Conservation (phyloP, 1,140 invertebrate species). For the Drosophila pruinosa region DNA sequence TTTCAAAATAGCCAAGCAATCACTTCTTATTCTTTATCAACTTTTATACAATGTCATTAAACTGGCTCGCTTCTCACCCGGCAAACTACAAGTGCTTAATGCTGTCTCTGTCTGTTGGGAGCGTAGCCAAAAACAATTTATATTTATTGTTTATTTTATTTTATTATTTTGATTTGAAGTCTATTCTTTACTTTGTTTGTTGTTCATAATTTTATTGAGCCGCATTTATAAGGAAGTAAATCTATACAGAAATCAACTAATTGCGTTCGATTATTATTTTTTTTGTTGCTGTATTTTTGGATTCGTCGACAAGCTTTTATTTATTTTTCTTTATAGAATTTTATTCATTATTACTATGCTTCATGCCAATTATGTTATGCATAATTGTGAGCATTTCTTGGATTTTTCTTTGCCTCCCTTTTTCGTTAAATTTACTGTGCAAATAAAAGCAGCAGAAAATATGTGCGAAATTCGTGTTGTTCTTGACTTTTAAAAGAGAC, state of each 20-base stretch:
- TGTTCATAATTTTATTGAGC: constrained; percentile 21
- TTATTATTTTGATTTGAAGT: constrained; percentile 7
- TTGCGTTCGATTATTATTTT: constrained; percentile 23
- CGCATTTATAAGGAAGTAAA: constrained; percentile 34
- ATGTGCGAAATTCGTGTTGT: constrained; percentile 57
- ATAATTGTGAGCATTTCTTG: constrained; percentile 1
- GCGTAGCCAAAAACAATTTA: constrained; percentile 2
- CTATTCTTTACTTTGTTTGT: constrained; percentile 1
- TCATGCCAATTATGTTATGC: not conserved
- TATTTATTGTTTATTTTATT: constrained; percentile 13
- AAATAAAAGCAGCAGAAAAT: constrained; percentile 25
- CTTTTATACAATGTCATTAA: not conserved
- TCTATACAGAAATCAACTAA: constrained; percentile 14
- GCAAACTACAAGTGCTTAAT: not conserved
- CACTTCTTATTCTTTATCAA: not conserved
- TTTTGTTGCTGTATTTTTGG: not conserved
- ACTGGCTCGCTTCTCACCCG: not conserved
- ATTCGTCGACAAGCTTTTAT: not conserved
- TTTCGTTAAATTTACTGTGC: constrained; percentile 15
- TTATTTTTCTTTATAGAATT: constrained; percentile 2
- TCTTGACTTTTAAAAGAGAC: constrained; percentile 46
- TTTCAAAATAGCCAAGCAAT: not conserved
- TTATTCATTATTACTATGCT: not conserved
- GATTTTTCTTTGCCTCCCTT: constrained; percentile 1
- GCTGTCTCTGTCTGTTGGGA: not conserved